These are phyloP conservation scores for Corydoras sp. DNA, from an alignment of 2,113 vertebrate genomes.

Conservation along the genomic window DNA sequence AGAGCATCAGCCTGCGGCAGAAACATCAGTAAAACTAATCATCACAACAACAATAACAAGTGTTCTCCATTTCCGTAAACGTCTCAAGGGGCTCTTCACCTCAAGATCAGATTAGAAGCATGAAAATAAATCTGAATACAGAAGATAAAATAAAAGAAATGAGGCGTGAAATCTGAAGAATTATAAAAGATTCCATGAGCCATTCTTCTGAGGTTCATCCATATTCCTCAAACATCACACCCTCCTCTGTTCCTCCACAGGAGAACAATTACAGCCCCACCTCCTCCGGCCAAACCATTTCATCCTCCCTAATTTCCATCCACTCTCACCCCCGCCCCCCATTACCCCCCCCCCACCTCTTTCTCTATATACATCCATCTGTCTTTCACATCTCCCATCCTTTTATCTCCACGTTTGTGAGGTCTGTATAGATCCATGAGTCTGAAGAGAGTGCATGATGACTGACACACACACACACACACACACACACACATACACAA, in stretches of 20 bases:
- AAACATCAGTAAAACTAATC: not conserved
- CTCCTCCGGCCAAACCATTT: constrained; percentile 26
- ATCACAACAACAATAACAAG: not conserved
- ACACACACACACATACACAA: constrained; percentile 2
- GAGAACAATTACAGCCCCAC: constrained; percentile 72
- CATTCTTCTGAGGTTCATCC: constrained; percentile 62
- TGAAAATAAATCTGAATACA: not conserved
- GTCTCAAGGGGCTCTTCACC: not conserved
- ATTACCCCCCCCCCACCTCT: constrained; percentile 3
- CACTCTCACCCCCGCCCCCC: not conserved
- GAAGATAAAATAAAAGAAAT: constrained; percentile 1
- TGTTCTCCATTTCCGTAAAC: not conserved
- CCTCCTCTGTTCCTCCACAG: constrained; percentile 68
- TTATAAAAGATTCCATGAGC: constrained; percentile 21
- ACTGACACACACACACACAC: constrained; percentile 4
- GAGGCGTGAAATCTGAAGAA: constrained; percentile 15
- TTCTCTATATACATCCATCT: not conserved
- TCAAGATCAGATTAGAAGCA: not conserved
- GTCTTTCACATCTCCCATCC: constrained; percentile 7
- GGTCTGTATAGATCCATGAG: not conserved
- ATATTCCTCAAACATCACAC: constrained; percentile 67
- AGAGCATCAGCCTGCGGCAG: not conserved
- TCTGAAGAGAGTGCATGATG: no score
- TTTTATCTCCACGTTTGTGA: constrained; percentile 24
- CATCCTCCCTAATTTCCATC: constrained; percentile 26